A percentile compares a stretch with the other conserved stretches of the same genome.
These are phyloP conservation scores for Cataglyphis cursor DNA, from an alignment of 2,888 invertebrate genomes.

Conservation along the genomic window DNA sequence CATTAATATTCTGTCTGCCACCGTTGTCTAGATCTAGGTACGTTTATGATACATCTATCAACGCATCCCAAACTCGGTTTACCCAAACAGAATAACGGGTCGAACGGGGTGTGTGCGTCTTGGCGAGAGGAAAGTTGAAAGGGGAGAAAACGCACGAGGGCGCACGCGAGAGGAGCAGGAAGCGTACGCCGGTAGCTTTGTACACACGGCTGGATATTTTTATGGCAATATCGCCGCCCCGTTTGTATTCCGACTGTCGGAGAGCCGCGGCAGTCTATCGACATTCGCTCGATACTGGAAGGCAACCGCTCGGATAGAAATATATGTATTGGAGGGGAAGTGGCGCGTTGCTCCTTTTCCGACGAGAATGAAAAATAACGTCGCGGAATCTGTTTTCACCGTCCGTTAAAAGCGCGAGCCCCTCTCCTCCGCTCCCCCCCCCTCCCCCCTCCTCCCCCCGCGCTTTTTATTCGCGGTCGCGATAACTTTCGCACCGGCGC, in stretches of 20 bases:
- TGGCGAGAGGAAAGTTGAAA: conserved; percentile 12
- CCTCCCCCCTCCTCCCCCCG: too few species aligned
- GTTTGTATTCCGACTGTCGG: conserved; percentile 73
- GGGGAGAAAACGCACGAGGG: background rate
- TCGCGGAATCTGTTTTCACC: conserved; percentile 62
- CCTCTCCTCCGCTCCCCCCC: too few species aligned
- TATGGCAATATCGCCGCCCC: conserved; percentile 72
- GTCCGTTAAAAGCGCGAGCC: conserved; percentile 63
- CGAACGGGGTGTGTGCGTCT: conserved; percentile 7
- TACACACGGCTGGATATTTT: conserved; percentile 71
- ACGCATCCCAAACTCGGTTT: conserved; percentile 40
- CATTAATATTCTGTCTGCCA: conserved; percentile 35
- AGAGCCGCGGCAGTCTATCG: conserved; percentile 70
- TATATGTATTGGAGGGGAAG: conserved; percentile 70
- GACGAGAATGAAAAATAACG: conserved; percentile 73
- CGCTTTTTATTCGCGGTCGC: conserved; percentile 53
- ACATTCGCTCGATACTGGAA: conserved; percentile 74
- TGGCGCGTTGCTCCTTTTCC: conserved; percentile 73
- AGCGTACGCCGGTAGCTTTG: conserved; percentile 54
- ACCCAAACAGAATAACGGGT: conserved; percentile 31
- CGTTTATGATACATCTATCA: conserved; percentile 55
- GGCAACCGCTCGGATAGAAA: conserved; percentile 64
- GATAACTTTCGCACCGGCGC: conserved; percentile 49
- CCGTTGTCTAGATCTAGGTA: conserved; percentile 19
- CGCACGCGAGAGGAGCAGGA: conserved; percentile 2